Base-by-base conservation (phyloP, 2,888 invertebrate genomes). In the Ligdia adustata region DNA sequence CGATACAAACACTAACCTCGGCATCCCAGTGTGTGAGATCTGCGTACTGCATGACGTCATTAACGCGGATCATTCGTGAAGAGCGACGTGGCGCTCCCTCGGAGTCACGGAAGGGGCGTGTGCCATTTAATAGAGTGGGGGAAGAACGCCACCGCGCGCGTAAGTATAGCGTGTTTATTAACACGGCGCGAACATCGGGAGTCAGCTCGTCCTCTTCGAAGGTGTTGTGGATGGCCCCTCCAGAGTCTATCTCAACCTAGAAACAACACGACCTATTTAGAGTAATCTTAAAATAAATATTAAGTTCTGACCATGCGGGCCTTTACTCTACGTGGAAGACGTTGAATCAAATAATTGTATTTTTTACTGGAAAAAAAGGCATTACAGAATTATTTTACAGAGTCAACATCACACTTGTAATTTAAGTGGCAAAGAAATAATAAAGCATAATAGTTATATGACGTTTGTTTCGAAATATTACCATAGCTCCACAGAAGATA, bases 41-140 rank as follows among this genome's bases (percentile, higher is more conserved):
- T 1, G 78, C 77, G 56, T 87, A 90, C 3, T 68, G 67, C 82
- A 90, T 83, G 35, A 79, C 26, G 50, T 90, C 91, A 48, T 90
- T 91, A 32, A 91, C 66, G 38, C 84, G 75, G 35, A 89, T 82
- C 85, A 86, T 88, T 24, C 78, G 74, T 9, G 75, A 61, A n/a
- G 65, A 60, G 24, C 78, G 77, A 2, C 52, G 13, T n/a, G 76
- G 67, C 9, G 68, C 60, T 32, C 52, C 42, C 15, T 55, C 61
- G 1, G 62, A 55, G 48, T 82, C 79, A 18, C 52, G 69, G 53
- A 91, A 90, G 5, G 58, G 60, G 33, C 63, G 61, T 2, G 83
- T 76, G 9, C 79, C 86, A 52, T 91, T 89, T 12, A 90, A 79
- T 28, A 90, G 76, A 1, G 89, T 90, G 33, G 90, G 89, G 42